Conservation (phyloP, 2,797 vertebrate species). For the Manis javanica region DNA sequence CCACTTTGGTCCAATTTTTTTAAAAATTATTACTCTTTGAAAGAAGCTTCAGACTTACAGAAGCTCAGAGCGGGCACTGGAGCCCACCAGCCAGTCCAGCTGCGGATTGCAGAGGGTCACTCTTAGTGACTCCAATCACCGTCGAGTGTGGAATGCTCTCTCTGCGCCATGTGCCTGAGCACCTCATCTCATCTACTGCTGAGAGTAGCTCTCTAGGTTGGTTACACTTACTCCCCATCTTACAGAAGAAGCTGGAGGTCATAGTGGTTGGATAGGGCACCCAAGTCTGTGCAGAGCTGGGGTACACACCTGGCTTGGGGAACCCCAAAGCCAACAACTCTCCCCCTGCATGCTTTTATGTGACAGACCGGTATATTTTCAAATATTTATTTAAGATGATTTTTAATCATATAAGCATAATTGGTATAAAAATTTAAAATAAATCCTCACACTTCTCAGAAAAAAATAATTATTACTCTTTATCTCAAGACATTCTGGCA, state of each 20-base stretch:
- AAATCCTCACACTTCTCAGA: background rate
- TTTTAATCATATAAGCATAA: background rate
- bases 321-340: background rate
- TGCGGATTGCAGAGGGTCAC: background rate
- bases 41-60: background rate
- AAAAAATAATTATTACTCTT: slow-evolving; percentile 49
- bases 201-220: background rate
- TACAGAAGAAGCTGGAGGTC: background rate
- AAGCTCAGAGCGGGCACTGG: background rate
- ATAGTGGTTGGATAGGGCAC: background rate
- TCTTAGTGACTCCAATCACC: background rate
- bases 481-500: slow-evolving; percentile 25
- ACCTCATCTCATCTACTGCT: background rate
- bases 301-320: rapidly evolving
- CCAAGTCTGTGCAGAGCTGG: background rate
- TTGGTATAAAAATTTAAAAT: background rate
- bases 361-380: background rate
- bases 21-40: background rate
- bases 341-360: background rate
- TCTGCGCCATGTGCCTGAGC: background rate
- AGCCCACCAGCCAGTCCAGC: background rate
- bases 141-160: rapidly evolving
- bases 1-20: slow-evolving; percentile 56
- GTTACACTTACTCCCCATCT: background rate
- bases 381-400: background rate